Evolutionary conservation across 2,888 invertebrate species (phyloP).

Genomic region (Glaucopsyche alexis): DNA sequence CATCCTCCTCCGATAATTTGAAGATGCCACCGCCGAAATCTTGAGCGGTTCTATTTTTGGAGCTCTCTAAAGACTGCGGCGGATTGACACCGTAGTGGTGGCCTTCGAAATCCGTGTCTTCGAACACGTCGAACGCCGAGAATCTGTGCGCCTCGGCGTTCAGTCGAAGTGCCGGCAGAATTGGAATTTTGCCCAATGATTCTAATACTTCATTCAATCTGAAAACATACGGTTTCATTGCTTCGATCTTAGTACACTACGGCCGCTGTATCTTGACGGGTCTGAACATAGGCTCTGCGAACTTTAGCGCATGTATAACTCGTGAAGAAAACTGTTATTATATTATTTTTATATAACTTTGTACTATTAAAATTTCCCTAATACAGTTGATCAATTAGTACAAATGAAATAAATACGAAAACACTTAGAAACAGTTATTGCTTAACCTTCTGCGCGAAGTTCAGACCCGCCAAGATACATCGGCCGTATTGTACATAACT

Average conservation of each 20-base stretch:
- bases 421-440: too few species aligned
- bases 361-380: too few species aligned
- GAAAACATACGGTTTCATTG: slow-evolving; percentile 31
- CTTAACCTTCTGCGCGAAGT: too few species aligned
- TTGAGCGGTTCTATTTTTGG: slow-evolving; percentile 58
- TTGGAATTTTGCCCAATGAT: slow-evolving; percentile 89
- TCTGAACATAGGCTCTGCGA: too few species aligned
- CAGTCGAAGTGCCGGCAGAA: slow-evolving; percentile 86
- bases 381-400: too few species aligned
- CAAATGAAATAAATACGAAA: too few species aligned
- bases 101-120: slow-evolving; percentile 73
- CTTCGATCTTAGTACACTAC: not conserved
- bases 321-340: too few species aligned
- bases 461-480: too few species aligned
- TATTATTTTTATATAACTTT: too few species aligned
- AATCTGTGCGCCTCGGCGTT: slow-evolving; percentile 82
- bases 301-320: too few species aligned
- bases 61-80: slow-evolving; percentile 57
- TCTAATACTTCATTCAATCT: slow-evolving; percentile 88
- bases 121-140: slow-evolving; percentile 82
- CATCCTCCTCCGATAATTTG: slow-evolving; percentile 72
- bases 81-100: slow-evolving; percentile 63
- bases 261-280: too few species aligned
- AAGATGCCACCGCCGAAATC: slow-evolving; percentile 73
- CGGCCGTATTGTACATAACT: too few species aligned